These are phyloP conservation scores for Meteorus colon DNA, from an alignment of 2,888 invertebrate genomes.

Conservation along the genomic window DNA sequence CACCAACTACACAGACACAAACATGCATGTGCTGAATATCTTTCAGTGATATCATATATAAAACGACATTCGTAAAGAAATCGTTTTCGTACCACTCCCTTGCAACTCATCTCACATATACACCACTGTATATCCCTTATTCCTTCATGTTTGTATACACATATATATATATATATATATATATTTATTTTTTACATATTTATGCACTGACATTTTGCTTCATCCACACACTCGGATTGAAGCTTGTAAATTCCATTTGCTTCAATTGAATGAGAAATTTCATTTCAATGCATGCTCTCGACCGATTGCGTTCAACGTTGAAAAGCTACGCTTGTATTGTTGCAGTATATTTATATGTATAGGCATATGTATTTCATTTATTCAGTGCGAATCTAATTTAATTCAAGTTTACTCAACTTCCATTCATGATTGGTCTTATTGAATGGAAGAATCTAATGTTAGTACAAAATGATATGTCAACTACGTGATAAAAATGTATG, in stretches of 20 bases:
- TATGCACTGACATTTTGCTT: neutral
- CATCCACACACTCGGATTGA: neutral
- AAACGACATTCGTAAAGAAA: neutral
- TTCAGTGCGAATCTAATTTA: neutral
- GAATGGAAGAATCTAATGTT: neutral
- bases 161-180: neutral
- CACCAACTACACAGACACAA: neutral
- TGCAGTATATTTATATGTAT: neutral
- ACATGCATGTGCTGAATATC: neutral
- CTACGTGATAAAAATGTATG: neutral
- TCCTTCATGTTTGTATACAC: neutral
- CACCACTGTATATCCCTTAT: neutral
- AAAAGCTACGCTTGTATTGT: neutral
- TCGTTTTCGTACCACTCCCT: neutral
- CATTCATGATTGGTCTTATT: neutral
- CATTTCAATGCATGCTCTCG: conserved; percentile 3
- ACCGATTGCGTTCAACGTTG: conserved; percentile 15
- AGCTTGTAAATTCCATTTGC: conserved; percentile 24
- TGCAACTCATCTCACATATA: neutral
- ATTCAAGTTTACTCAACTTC: neutral
- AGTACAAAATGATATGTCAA: neutral
- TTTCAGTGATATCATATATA: neutral
- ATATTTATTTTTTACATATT: conserved; percentile 9
- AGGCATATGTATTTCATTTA: neutral
- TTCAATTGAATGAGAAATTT: conserved; percentile 22